phyloP scores from a whole-genome alignment of 2,888 invertebrate species.

The Amphipyra tragopoginis region DNA sequence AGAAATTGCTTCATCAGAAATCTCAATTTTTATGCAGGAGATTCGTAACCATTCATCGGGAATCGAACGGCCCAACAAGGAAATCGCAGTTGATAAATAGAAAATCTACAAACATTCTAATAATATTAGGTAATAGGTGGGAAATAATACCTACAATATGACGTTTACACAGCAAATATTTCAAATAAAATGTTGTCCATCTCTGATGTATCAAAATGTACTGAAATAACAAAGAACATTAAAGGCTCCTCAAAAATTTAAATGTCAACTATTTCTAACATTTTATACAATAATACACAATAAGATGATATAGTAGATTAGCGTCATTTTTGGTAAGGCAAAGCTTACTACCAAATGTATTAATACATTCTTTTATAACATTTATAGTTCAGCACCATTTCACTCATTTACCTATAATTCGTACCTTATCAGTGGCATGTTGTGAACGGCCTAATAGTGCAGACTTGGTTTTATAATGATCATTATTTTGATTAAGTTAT shows the following conservation, averaged over 20 bases:
- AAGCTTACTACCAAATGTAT: conserved; percentile 46
- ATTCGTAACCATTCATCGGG: too few species aligned
- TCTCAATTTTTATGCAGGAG: too few species aligned
- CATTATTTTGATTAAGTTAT: conserved; percentile 5
- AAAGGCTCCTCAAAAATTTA: conserved; percentile 11
- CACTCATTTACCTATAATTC: conserved; percentile 43
- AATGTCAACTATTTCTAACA: conserved; percentile 18
- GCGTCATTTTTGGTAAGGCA: conserved; percentile 45
- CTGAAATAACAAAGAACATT: conserved; percentile 9
- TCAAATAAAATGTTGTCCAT: conserved; percentile 14
- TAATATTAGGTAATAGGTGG: too few species aligned
- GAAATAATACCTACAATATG: too few species aligned
- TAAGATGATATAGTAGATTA: conserved; percentile 26
- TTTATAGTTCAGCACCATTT: conserved; percentile 62
- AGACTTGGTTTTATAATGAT: conserved; percentile 45
- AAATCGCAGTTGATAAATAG: too few species aligned
- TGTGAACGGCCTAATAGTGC: conserved; percentile 52
- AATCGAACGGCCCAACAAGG: too few species aligned
- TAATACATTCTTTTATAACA: conserved; percentile 35
- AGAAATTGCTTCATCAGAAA: too few species aligned
- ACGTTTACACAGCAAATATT: too few species aligned
- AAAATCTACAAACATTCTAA: too few species aligned
- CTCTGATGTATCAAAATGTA: conserved; percentile 12
- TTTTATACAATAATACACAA: conserved; percentile 10
- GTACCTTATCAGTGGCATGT: conserved; percentile 36